Evolutionary conservation across 2,113 vertebrate species (phyloP).

Genomic region (Lanius ludovicianus): DNA sequence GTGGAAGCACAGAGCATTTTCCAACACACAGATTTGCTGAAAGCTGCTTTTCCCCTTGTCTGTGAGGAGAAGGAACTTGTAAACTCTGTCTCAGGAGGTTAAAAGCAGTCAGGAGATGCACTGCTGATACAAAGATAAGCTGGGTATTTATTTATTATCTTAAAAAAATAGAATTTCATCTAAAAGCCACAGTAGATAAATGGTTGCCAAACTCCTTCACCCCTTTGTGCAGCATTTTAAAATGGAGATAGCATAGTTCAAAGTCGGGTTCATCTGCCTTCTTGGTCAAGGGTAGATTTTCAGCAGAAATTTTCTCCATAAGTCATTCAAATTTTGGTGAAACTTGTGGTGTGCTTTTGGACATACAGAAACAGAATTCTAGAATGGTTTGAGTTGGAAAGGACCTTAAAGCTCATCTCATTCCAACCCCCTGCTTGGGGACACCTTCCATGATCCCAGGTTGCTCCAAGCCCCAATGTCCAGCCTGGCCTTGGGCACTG

Average conservation of each 20-base stretch:
- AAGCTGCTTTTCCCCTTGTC: background rate
- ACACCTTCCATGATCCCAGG: fast-evolving
- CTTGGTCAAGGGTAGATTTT: background rate
- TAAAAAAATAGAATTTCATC: background rate
- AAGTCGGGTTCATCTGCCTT: fast-evolving
- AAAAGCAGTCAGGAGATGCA: background rate
- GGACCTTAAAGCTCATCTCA: background rate
- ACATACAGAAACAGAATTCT: background rate
- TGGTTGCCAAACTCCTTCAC: background rate
- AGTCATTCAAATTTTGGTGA: background rate
- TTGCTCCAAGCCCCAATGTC: fast-evolving
- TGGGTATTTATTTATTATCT: background rate
- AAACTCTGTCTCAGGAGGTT: background rate
- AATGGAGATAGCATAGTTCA: background rate
- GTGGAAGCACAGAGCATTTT: background rate
- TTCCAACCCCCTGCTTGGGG: no score
- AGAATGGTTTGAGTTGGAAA: background rate
- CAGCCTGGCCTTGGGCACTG: fast-evolving
- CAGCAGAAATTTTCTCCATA: background rate
- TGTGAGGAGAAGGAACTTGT: background rate
- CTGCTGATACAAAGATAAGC: background rate
- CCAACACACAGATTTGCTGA: background rate
- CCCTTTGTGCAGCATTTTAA: background rate
- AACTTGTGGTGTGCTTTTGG: background rate
- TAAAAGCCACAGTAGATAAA: background rate